Percentiles rank a stretch among this genome's conserved stretches.
Conservation (phyloP, 2,113 vertebrate species). For the Catharus bicknelli region DNA sequence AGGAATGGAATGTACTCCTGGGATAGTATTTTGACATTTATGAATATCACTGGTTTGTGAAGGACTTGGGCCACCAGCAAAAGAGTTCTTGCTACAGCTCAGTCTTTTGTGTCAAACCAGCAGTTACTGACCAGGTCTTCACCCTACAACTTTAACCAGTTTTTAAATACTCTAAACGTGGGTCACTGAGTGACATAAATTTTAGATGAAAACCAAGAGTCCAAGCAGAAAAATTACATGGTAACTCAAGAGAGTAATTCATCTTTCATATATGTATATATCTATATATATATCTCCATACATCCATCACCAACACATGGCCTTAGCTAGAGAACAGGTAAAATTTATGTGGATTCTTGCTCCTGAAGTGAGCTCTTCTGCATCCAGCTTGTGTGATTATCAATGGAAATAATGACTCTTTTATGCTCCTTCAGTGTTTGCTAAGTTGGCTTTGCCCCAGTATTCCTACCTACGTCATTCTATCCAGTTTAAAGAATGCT, state of each 20-base stretch:
- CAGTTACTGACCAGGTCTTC: not conserved
- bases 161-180: not conserved
- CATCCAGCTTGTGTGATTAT: not conserved
- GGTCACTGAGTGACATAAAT: not conserved
- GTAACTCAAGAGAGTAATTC: not conserved
- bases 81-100: not conserved
- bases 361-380: not conserved
- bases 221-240: not conserved
- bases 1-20: not conserved
- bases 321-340: not conserved
- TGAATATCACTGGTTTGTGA: not conserved
- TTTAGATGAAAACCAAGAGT: not conserved
- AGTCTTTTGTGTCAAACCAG: not conserved
- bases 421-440: not conserved
- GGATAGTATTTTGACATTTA: not conserved
- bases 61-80: not conserved
- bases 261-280: not conserved
- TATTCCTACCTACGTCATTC: not conserved
- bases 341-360: not conserved
- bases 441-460: conserved; percentile 1
- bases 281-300: not conserved
- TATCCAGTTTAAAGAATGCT: conserved; percentile 3
- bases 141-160: not conserved
- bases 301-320: not conserved
- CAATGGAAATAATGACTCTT: conserved; percentile 8